These are phyloP conservation scores for Adoxophyes honmai DNA, from an alignment of 1,140 invertebrate species.

Conservation along the genomic window DNA sequence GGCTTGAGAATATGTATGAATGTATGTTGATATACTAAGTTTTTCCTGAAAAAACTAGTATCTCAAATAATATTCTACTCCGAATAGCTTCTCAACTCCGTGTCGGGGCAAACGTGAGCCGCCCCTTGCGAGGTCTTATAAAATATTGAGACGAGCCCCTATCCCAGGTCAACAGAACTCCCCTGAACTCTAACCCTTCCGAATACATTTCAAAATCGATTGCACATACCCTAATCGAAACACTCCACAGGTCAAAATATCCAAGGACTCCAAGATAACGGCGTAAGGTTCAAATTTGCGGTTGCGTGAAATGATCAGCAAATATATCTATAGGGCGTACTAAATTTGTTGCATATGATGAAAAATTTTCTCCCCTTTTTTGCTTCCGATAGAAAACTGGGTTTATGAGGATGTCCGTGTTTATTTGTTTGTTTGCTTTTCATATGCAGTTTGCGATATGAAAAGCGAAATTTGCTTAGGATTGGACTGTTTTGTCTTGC, in stretches of 20 bases:
- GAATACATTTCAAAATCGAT: constrained; percentile 3
- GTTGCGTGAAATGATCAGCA: no score
- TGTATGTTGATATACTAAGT: no score
- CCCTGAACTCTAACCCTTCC: neutral
- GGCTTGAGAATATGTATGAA: no score
- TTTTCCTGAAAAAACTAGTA: no score
- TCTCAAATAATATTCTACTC: neutral
- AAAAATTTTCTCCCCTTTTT: constrained; percentile 5
- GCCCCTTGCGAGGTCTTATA: constrained; percentile 22
- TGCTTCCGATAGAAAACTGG: neutral
- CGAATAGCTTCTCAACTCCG: constrained; percentile 15
- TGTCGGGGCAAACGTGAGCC: constrained; percentile 10
- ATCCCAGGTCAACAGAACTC: neutral
- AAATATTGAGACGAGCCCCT: constrained; percentile 31
- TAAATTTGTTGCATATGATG: constrained; percentile 12
- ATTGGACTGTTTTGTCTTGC: neutral
- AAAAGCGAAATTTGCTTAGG: constrained; percentile 7
- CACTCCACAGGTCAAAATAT: neutral
- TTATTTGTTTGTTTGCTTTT: constrained; percentile 11
- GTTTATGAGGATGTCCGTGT: constrained; percentile 1
- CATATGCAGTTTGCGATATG: constrained; percentile 9
- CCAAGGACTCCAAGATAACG: neutral
- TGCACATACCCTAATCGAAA: neutral
- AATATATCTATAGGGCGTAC: no score
- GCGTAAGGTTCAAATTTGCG: neutral